A percentile compares a stretch with the other conserved stretches of the same genome.
phyloP scores from a whole-genome alignment of 2,113 vertebrate species.

The Smithornis capensis region DNA sequence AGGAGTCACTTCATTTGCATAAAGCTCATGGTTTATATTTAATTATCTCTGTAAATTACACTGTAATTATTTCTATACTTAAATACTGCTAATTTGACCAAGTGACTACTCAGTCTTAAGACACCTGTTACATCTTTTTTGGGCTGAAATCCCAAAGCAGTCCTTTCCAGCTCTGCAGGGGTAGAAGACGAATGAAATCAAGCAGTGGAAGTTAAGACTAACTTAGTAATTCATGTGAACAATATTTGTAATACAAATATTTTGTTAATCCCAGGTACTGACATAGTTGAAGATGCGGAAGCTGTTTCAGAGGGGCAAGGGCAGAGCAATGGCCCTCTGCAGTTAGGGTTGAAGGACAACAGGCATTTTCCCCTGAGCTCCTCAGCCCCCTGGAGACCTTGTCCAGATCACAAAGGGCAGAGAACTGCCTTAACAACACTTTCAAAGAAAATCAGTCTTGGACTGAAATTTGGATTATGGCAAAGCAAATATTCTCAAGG shows the following conservation, averaged over 20 bases:
- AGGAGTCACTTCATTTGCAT: not conserved
- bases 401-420: not conserved
- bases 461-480: not conserved
- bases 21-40: not conserved
- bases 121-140: not conserved
- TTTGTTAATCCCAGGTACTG: not conserved
- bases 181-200: not conserved
- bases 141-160: not conserved
- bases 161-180: not conserved
- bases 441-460: not conserved
- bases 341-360: rapidly evolving
- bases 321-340: not conserved
- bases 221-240: not conserved
- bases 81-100: not conserved
- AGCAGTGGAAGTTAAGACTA: not conserved
- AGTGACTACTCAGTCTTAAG: not conserved
- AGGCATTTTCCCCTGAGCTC: not conserved
- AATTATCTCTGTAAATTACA: not conserved
- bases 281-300: not conserved
- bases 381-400: not conserved
- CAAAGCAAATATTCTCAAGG: not conserved
- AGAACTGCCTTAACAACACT: not conserved
- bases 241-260: not conserved
- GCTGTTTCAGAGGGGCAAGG: not conserved
- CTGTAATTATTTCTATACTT: not conserved